phyloP scores from a whole-genome alignment of 2,113 vertebrate species.

The Rhinoderma darwinii region DNA sequence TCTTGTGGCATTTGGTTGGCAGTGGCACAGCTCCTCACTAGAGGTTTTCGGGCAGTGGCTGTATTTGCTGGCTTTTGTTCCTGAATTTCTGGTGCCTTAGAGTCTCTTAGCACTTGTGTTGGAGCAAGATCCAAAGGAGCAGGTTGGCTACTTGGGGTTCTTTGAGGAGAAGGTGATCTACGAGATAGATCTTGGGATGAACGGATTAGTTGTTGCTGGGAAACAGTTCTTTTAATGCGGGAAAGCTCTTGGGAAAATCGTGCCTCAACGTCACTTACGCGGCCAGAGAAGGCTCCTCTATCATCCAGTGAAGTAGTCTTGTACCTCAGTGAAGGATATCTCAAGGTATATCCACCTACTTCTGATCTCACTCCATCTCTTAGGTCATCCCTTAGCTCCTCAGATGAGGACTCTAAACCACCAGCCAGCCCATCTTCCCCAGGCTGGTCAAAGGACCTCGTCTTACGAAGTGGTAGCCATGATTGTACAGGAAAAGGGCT shows the following conservation, averaged over 20 bases:
- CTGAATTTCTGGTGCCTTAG: conserved; percentile 62
- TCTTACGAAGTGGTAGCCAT: conserved; percentile 88
- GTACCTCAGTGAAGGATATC: conserved; percentile 86
- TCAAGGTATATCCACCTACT: conserved; percentile 73
- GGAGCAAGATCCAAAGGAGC: conserved; percentile 64
- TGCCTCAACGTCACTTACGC: conserved; percentile 89
- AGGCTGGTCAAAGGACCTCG: conserved; percentile 87
- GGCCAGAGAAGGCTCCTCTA: conserved; percentile 81
- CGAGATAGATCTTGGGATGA: conserved; percentile 66
- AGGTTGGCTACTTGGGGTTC: conserved; percentile 11
- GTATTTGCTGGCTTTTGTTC: neutral
- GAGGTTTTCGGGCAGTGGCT: conserved; percentile 62
- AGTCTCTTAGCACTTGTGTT: conserved; percentile 62
- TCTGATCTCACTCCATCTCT: conserved; percentile 78
- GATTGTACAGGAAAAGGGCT: conserved; percentile 80
- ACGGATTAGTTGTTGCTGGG: conserved; percentile 77
- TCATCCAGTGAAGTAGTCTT: conserved; percentile 93
- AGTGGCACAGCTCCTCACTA: conserved; percentile 56
- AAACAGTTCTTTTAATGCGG: conserved; percentile 89
- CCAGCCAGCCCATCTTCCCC: conserved; percentile 77
- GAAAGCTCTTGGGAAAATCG: conserved; percentile 93
- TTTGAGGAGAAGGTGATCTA: conserved; percentile 69
- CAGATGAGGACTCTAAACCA: conserved; percentile 79
- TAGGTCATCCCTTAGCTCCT: conserved; percentile 88
- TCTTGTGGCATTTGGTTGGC: conserved; percentile 62